A percentile compares a stretch with the other conserved stretches of the same genome.
phyloP scores from a whole-genome alignment of 2,797 vertebrate genomes.

The Hafferia zeledoni region DNA sequence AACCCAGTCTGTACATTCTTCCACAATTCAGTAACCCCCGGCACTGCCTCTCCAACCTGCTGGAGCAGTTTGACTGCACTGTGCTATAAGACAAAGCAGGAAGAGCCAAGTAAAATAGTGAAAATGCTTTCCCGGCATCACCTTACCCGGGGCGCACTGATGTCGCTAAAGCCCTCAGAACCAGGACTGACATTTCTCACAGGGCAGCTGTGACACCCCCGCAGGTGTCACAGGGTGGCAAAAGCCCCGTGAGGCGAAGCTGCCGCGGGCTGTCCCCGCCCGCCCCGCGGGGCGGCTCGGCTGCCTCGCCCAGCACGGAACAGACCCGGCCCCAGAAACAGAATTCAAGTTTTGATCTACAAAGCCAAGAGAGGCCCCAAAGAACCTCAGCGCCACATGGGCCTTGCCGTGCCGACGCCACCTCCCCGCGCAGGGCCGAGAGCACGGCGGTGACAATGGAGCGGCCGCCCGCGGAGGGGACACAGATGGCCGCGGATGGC shows the following conservation, averaged over 20 bases:
- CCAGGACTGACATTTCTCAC: not conserved
- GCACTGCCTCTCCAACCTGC: not conserved
- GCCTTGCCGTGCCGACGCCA: not conserved
- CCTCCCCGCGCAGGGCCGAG: not conserved
- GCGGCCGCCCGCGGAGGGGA: not conserved
- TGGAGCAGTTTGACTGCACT: not conserved
- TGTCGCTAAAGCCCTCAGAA: not conserved
- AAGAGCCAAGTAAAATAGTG: not conserved
- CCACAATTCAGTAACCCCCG: not conserved
- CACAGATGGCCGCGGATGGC: conserved; percentile 36
- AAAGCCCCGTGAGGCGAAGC: fast-evolving
- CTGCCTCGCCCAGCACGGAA: not conserved
- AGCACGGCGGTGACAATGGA: not conserved
- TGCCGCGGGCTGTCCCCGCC: fast-evolving
- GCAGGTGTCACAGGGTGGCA: not conserved
- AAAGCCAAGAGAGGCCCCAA: not conserved
- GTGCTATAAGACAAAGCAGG: not conserved
- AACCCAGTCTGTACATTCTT: not conserved
- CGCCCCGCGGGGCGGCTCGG: not conserved
- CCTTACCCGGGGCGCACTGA: not conserved
- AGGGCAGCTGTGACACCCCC: not conserved
- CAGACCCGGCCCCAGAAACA: not conserved
- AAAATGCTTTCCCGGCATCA: not conserved
- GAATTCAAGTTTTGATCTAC: fast-evolving
- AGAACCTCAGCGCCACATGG: fast-evolving